These are phyloP conservation scores for Lytechinus pictus DNA, from an alignment of 35 echinoderm and acorn worm species.

Conservation along the genomic window DNA sequence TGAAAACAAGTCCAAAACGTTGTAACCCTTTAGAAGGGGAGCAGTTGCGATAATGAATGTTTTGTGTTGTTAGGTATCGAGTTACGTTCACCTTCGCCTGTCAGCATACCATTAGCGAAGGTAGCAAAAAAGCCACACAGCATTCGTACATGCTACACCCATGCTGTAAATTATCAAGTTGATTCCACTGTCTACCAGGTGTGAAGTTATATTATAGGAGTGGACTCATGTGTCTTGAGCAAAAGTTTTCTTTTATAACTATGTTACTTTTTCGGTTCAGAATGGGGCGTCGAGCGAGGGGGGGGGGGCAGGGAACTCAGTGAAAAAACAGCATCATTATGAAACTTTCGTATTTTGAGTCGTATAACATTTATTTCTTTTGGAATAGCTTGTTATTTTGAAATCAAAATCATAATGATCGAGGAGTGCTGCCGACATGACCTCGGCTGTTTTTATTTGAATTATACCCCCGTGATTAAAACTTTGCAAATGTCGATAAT, in stretches of 20 bases:
- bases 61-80: conserved; percentile 22
- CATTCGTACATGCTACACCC: neutral
- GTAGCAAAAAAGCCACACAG: neutral
- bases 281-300: neutral
- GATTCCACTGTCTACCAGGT: neutral
- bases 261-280: neutral
- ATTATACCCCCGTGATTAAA: no score
- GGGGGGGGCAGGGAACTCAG: neutral
- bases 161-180: neutral
- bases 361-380: neutral
- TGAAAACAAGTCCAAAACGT: conserved; percentile 17
- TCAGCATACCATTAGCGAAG: conserved; percentile 33
- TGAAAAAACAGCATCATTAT: neutral
- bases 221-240: no score
- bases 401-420: no score
- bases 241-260: neutral
- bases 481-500: no score
- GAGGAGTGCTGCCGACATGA: no score
- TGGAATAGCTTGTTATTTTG: no score
- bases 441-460: no score
- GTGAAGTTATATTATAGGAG: neutral
- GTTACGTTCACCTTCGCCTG: conserved; percentile 31
- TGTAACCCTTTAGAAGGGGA: conserved; percentile 11
- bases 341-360: neutral
- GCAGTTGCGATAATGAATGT: conserved; percentile 46